These are phyloP conservation scores for Mustela lutreola DNA, from an alignment of 2,113 vertebrate genomes.

Conservation along the genomic window DNA sequence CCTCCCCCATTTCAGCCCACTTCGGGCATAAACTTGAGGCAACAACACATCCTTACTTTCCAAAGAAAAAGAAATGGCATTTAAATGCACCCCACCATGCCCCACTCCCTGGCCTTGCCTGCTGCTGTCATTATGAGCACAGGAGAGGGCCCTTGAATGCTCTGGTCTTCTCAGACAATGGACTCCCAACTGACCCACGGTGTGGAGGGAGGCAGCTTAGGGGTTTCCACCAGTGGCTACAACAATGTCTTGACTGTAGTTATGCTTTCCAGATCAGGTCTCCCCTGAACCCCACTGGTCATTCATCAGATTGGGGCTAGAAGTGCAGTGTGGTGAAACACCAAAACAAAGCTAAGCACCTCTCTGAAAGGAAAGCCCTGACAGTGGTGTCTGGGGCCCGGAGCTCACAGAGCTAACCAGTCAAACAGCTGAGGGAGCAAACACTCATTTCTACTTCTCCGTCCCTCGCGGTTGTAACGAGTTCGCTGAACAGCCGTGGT, in stretches of 20 bases:
- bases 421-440: not conserved
- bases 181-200: not conserved
- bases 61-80: not conserved
- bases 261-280: not conserved
- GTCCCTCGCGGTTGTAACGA: fast-evolving
- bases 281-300: not conserved
- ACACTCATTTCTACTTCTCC: not conserved
- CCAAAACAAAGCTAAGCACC: not conserved
- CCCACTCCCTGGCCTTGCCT: not conserved
- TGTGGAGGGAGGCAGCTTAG: not conserved
- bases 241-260: not conserved
- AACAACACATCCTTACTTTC: not conserved
- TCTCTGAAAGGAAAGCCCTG: not conserved
- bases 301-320: not conserved
- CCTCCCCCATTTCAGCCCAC: not conserved
- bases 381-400: not conserved
- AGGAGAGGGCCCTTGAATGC: too few species aligned
- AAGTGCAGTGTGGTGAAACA: fast-evolving
- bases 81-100: not conserved
- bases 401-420: not conserved
- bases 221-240: not conserved
- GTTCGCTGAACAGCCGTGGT: fast-evolving
- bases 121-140: too few species aligned
- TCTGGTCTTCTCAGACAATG: not conserved
- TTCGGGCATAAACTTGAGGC: not conserved